A percentile compares a stretch with the other conserved stretches of the same genome.
Evolutionary conservation across 2,888 invertebrate species (phyloP).

Genomic region (Hirudinaria manillensis): DNA sequence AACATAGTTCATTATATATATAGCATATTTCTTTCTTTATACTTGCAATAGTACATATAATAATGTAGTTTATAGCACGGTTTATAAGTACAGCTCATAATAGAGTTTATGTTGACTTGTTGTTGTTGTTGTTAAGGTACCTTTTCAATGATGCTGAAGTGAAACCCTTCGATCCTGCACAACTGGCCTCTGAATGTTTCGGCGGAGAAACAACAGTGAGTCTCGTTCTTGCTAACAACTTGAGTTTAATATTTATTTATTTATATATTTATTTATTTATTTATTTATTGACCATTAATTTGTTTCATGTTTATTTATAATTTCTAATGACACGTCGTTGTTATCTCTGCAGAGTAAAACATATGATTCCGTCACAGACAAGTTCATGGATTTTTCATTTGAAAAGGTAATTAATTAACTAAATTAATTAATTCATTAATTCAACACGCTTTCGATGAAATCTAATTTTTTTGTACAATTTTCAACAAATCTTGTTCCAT

Average conservation of each 20-base stretch:
- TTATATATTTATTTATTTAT: not conserved
- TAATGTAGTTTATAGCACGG: too few relatives aligned
- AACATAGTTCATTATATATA: too few relatives aligned
- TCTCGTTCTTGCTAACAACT: conserved; percentile 31
- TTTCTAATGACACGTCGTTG: conserved; percentile 22
- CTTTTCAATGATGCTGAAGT: conserved; percentile 56
- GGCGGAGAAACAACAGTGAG: conserved; percentile 90
- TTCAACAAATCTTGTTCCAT: not conserved
- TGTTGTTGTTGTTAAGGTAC: conserved; percentile 48
- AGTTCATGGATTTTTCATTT: conserved; percentile 93
- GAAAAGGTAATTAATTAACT: conserved; percentile 63
- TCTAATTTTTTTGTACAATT: not conserved
- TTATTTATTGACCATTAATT: not conserved
- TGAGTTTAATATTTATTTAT: not conserved
- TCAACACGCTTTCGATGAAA: not conserved
- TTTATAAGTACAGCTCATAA: too few relatives aligned
- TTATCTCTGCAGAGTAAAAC: conserved; percentile 85
- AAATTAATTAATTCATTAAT: too few relatives aligned
- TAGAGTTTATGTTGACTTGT: too few relatives aligned
- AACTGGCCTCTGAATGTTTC: conserved; percentile 89
- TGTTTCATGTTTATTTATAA: too few relatives aligned
- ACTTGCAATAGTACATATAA: too few relatives aligned
- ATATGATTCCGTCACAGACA: conserved; percentile 89
- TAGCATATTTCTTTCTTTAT: too few relatives aligned
- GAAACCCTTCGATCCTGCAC: conserved; percentile 87